These are phyloP conservation scores for Natator depressus DNA, from an alignment of 2,113 vertebrate species.

Conservation along the genomic window DNA sequence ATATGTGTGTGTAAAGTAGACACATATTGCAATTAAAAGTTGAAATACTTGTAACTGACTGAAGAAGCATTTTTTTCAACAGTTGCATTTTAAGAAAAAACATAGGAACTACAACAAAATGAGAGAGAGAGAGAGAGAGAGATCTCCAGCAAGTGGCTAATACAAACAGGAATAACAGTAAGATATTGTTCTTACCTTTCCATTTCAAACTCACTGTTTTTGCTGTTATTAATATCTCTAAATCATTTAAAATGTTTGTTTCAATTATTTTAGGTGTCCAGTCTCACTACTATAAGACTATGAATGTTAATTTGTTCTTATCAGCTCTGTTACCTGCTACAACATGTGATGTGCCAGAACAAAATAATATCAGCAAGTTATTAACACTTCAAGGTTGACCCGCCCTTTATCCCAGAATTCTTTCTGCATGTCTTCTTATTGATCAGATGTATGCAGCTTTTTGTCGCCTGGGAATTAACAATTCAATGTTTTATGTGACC, in stretches of 20 bases:
- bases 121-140: background rate
- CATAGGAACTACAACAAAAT: background rate
- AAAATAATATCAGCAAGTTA: conserved; percentile 66
- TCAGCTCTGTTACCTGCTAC: conserved; percentile 10
- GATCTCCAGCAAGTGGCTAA: background rate
- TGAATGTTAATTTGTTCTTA: conserved; percentile 32
- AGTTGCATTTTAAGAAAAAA: background rate
- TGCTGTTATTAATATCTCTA: conserved; percentile 21
- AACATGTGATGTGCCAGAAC: conserved; percentile 20
- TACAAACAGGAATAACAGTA: background rate
- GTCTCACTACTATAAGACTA: conserved; percentile 18
- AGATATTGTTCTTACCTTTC: conserved; percentile 43
- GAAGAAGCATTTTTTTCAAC: background rate
- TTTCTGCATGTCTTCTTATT: conserved; percentile 70
- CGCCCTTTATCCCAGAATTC: conserved; percentile 75
- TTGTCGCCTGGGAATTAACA: conserved; percentile 76
- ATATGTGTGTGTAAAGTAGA: background rate
- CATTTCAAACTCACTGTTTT: conserved; percentile 38
- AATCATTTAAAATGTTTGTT: conserved; percentile 19
- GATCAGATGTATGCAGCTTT: conserved; percentile 70
- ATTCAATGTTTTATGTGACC: conserved; percentile 79
- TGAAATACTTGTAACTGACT: background rate
- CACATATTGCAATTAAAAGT: background rate
- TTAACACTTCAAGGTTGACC: conserved; percentile 76
- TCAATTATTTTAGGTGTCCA: background rate